Percentiles rank a stretch among this genome's conserved stretches.
Evolutionary conservation across 2,113 vertebrate genomes (phyloP).

Genomic region (Tylochromis polylepis): DNA sequence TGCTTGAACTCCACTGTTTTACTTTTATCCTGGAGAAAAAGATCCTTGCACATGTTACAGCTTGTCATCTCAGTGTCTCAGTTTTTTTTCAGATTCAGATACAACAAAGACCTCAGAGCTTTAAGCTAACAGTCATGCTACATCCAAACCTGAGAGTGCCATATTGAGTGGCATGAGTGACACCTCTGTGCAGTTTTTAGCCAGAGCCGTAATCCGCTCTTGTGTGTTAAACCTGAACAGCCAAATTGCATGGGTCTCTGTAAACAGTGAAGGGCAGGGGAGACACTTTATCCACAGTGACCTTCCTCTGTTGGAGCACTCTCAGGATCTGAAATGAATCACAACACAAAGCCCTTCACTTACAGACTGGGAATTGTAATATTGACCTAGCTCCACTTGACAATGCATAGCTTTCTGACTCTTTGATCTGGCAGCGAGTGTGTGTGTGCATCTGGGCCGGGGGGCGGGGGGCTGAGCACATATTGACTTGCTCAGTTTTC

Average conservation of each 20-base stretch:
- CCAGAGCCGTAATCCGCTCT: neutral
- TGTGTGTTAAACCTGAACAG: neutral
- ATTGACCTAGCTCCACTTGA: conserved; percentile 58
- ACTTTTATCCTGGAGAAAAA: neutral
- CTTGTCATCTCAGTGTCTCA: neutral
- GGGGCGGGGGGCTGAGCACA: conserved; percentile 46
- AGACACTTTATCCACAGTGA: conserved; percentile 46
- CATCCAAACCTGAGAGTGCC: neutral
- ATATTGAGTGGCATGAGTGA: neutral
- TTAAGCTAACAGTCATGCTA: neutral
- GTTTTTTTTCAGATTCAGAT: neutral
- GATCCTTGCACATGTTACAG: neutral
- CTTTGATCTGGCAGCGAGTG: conserved; percentile 26
- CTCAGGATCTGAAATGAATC: conserved; percentile 36
- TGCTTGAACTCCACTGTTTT: neutral
- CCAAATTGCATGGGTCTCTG: conserved; percentile 7
- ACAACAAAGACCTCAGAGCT: neutral
- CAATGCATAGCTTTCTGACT: conserved; percentile 54
- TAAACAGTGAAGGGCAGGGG: conserved; percentile 45
- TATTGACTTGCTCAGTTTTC: conserved; percentile 59
- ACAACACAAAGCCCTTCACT: conserved; percentile 41
- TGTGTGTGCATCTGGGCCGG: neutral
- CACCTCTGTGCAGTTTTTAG: neutral
- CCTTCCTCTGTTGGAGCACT: conserved; percentile 31
- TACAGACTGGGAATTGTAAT: conserved; percentile 53